These are phyloP conservation scores for Indicator indicator DNA, from an alignment of 2,113 vertebrate species.

Conservation along the genomic window DNA sequence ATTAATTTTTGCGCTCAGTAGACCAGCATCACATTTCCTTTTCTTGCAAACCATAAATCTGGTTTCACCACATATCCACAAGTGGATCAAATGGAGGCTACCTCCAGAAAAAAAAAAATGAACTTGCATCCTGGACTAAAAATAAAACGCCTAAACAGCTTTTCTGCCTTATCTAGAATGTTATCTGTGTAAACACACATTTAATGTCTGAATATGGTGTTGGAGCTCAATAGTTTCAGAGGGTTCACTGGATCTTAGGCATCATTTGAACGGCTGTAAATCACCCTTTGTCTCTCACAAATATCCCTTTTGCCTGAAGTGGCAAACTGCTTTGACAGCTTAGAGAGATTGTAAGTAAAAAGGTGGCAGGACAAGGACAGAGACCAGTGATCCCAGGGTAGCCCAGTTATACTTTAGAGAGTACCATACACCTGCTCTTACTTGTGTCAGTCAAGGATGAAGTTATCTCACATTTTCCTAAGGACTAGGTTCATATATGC, in stretches of 20 bases:
- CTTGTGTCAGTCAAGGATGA: neutral
- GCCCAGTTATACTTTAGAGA: neutral
- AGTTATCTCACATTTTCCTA: neutral
- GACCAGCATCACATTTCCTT: neutral
- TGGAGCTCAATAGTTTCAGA: neutral
- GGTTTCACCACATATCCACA: neutral
- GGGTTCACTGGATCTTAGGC: neutral
- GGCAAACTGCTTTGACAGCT: neutral
- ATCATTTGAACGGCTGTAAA: neutral
- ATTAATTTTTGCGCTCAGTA: neutral
- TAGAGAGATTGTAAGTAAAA: neutral
- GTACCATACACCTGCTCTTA: rapidly evolving
- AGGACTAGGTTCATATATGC: rapidly evolving
- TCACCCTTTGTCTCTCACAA: neutral
- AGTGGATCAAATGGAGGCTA: neutral
- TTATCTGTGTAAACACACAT: neutral
- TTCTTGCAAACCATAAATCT: neutral
- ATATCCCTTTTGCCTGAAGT: neutral
- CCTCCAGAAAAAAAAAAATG: neutral
- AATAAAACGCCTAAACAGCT: neutral
- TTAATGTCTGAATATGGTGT: neutral
- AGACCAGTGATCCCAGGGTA: neutral
- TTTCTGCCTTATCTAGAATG: neutral
- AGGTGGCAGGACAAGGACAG: neutral
- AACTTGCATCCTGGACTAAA: neutral